Conservation (phyloP, 2,888 invertebrate genomes). For the Aspidapion aeneum region DNA sequence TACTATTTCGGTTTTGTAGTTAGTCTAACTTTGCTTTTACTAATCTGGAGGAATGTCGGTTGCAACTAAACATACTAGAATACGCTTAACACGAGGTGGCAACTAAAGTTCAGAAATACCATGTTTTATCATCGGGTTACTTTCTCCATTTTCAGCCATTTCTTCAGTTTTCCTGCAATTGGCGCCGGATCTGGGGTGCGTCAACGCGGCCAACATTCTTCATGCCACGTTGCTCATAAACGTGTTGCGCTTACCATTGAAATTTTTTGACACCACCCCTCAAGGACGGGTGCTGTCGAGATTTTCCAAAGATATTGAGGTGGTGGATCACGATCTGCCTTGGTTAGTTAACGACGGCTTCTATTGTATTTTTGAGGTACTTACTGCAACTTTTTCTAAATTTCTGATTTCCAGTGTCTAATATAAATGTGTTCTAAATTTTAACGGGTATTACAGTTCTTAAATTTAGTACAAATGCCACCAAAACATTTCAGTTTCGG, state of each 20-base stretch:
- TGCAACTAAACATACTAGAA: too few relatives aligned
- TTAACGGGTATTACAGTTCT: too few relatives aligned
- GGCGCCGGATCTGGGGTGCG: conserved; percentile 54
- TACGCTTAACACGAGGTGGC: too few relatives aligned
- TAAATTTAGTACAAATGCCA: too few relatives aligned
- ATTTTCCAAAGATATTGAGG: conserved; percentile 73
- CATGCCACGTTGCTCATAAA: conserved; percentile 58
- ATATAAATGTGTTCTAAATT: too few relatives aligned
- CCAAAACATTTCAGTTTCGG: too few relatives aligned
- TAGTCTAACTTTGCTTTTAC: too few relatives aligned
- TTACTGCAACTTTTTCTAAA: conserved; percentile 4
- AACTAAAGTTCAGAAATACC: too few relatives aligned
- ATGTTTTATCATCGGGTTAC: not conserved
- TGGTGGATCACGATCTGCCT: conserved; percentile 66
- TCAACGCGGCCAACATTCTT: conserved; percentile 61
- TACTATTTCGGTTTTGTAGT: too few relatives aligned
- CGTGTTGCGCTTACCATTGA: conserved; percentile 65
- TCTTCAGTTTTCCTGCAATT: conserved; percentile 50
- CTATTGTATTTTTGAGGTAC: conserved; percentile 72
- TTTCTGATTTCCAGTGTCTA: too few relatives aligned
- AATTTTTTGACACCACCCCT: conserved; percentile 78
- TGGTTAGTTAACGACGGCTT: conserved; percentile 63
- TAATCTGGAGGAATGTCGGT: too few relatives aligned
- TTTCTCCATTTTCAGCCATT: conserved; percentile 49
- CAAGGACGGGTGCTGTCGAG: conserved; percentile 70